These are phyloP conservation scores for Crossoptilon crossoptilon DNA, from an alignment of 2,797 vertebrate species.

Conservation along the genomic window DNA sequence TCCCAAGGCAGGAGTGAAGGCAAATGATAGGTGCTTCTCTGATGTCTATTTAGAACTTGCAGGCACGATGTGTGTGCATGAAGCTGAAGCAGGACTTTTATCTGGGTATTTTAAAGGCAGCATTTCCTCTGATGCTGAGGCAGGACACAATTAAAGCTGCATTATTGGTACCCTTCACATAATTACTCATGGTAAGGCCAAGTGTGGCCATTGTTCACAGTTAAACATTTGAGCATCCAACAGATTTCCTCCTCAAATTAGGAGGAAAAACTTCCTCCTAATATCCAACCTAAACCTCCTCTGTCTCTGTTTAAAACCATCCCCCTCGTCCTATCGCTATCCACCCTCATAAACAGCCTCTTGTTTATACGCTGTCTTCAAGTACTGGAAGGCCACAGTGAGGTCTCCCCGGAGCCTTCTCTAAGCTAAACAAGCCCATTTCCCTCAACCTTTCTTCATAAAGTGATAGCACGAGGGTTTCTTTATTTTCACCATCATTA, in stretches of 20 bases:
- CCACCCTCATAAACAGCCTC: too few relatives aligned
- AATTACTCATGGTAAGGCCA: background rate
- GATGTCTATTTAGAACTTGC: background rate
- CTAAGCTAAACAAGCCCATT: too few relatives aligned
- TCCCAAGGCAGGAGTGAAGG: conserved; percentile 23
- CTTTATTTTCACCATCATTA: background rate
- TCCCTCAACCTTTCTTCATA: too few relatives aligned
- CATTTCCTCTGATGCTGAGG: background rate
- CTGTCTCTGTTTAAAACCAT: too few relatives aligned
- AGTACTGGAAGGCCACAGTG: too few relatives aligned
- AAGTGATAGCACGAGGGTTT: background rate
- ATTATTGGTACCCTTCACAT: background rate
- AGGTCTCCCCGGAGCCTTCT: too few relatives aligned
- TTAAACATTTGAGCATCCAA: background rate
- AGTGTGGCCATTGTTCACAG: background rate
- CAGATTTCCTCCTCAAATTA: background rate
- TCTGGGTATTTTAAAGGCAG: background rate
- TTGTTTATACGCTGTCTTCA: too few relatives aligned
- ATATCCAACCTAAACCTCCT: too few relatives aligned
- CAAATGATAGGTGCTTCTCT: background rate
- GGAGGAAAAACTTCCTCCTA: too few relatives aligned
- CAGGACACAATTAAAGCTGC: background rate
- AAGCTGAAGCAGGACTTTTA: background rate
- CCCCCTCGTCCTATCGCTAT: too few relatives aligned
- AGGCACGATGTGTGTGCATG: background rate